Base-by-base conservation (phyloP, 92 coral and sea anemone genomes). In the Isaurus tuberculatus region DNA sequence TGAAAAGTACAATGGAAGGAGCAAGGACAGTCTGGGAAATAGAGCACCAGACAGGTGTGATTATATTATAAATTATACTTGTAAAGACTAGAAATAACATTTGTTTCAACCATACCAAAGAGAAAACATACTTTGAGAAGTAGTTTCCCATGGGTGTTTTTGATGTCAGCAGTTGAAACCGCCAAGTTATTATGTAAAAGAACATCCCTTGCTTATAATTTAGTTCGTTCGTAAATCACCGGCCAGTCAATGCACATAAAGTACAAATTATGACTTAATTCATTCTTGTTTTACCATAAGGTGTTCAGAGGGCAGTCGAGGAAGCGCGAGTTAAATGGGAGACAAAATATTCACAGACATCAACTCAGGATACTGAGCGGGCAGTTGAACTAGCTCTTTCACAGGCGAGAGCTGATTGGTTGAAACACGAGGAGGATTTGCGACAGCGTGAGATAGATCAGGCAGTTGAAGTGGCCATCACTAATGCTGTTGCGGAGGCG, bases 401-500 rank as follows among this genome's bases (percentile, higher is more conserved):
- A 27, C 92, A 90, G 49, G 98, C 99, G 4, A 91, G 84, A 53
- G 87, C 87, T 77, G 91, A 91, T 72, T 97, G 99, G 99, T 84
- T 90, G 43, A 94, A 70, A 60, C 89, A 90, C 27, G 97, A 92
- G 14, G 99, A 92, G 34, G 94, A 90, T 72, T 70, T 88, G 31
- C 86, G 92, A 10, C 93, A 88, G 69, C 75, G 90, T 53, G 97
- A 94, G 48, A 89, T 92, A 27, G 92, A 91, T 20, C 94, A 97
- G 30, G 94, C 90, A 19, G 92, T 91, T 22, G 98, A 95, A 83
- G 95, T 91, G 46, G 94, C 93, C 19, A 87, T 88, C 27, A 91
- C 95, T 34, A 92, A 97, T 70, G 97, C 99, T 49, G 90, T 97
- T 42, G 98, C 98, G 2, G 95, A 91, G 81, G 98, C 99, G 14